Conservation (phyloP, 2,113 vertebrate species). For the Nettapus auritus region DNA sequence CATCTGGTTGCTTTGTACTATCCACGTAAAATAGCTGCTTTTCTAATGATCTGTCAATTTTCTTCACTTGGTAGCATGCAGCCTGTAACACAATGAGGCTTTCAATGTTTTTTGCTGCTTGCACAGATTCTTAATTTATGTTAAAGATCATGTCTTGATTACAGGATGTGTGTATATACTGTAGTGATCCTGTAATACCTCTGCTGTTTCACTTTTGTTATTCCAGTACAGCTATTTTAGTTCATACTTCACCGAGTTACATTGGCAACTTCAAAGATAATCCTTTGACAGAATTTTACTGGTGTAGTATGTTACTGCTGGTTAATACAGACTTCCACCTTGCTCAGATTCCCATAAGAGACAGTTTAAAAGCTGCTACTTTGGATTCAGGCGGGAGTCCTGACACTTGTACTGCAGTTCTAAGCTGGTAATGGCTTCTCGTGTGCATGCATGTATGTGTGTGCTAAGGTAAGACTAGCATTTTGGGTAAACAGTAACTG, state of each 20-base stretch:
- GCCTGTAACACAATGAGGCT: background rate
- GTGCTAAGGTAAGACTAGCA: conserved; percentile 66
- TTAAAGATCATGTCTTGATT: background rate
- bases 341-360: background rate
- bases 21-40: conserved; percentile 18
- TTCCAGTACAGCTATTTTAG: background rate
- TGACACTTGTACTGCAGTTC: background rate
- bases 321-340: background rate
- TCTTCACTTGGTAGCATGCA: background rate
- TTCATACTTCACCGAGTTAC: background rate
- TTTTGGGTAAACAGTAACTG: conserved; percentile 85
- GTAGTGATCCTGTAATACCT: background rate
- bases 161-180: background rate
- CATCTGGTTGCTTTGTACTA: background rate
- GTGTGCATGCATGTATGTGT: conserved; percentile 1
- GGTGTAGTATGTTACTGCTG: background rate
- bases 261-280: background rate
- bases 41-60: background rate
- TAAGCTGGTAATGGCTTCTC: conserved; percentile 20
- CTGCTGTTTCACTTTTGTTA: background rate
- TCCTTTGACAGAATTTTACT: conserved; percentile 13
- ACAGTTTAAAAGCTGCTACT: conserved; percentile 39
- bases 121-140: background rate
- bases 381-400: conserved; percentile 6
- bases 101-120: background rate